phyloP scores from a whole-genome alignment of 2,113 vertebrate genomes.

The Carollia perspicillata region DNA sequence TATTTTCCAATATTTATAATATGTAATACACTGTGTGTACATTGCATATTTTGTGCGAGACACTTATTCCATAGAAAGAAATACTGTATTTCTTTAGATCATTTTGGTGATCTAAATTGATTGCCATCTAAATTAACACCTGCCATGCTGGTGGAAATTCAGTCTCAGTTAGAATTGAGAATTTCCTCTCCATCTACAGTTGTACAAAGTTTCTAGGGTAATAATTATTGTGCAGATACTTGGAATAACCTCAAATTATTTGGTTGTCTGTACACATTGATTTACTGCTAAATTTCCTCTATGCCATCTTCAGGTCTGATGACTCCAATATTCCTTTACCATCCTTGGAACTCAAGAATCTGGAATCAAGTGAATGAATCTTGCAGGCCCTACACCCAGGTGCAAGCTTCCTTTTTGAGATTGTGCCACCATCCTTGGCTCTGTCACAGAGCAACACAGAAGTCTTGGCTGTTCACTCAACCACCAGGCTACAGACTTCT shows the following conservation, averaged over 20 bases:
- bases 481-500: not conserved
- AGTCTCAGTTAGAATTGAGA: not conserved
- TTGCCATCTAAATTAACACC: no score
- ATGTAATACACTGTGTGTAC: not conserved
- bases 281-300: not conserved
- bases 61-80: not conserved
- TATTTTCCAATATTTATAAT: slow-evolving; percentile 28
- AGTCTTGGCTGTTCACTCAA: slow-evolving; percentile 12
- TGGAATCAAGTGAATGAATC: slow-evolving; percentile 20
- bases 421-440: not conserved
- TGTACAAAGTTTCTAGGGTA: not conserved
- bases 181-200: not conserved
- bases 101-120: not conserved
- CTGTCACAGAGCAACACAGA: not conserved
- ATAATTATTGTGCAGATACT: not conserved
- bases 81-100: slow-evolving; percentile 8
- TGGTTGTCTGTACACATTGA: not conserved
- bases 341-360: not conserved
- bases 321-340: slow-evolving; percentile 1
- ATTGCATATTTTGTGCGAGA: not conserved
- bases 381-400: not conserved
- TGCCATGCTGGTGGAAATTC: not conserved
- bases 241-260: slow-evolving; percentile 36
- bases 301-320: not conserved
- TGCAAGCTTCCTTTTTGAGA: not conserved